Evolutionary conservation across 2,113 vertebrate species (phyloP), one percentile per base, ranked within the genome.

Genomic region (Zingel zingel): DNA sequence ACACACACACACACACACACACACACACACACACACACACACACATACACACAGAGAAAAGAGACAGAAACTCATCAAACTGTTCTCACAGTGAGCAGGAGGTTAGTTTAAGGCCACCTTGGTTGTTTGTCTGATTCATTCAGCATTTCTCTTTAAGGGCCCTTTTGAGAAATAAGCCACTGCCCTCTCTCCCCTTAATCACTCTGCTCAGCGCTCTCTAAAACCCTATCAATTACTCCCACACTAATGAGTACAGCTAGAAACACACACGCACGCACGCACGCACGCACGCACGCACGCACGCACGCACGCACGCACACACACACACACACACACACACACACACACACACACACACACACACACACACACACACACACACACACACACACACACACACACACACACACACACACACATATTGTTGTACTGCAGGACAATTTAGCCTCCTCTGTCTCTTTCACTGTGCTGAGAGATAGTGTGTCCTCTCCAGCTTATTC

Each of bases 221-320:
- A 86, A 91, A 94, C 88, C 86, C 90, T 93, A 92, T 95, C 93
- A 93, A 94, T 94, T 95, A 93, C 91, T 90, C 89, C 89, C 86
- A 88, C 83, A 90, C 89, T 92, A 95, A 95, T 93, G 91, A 95
- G 91, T 80, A 82, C 74, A 61, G 81, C 89, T 85, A 82, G 82
- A 71, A 84, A 85, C 79, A 82, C 91, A 89, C 83, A 58, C 79
- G 67, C 19, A 69, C 75, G 77, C 91, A 87, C 83, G 48, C 77
- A 66, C 48, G 57, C 14, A 45, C 65, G 47, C 43, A 47, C 76
- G 68, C 57, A 36, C 78, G 75, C 79, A 68, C 79, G 57, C 72
- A 51, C 57, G 9, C 57, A 30, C 25, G 84, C 78, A 81, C 90
- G 87, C 82, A 53, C 76, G 84, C 79, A 81, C 91, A 88, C 81